Evolutionary conservation across 2,888 invertebrate genomes (phyloP).

Genomic region (Rutpela maculata): DNA sequence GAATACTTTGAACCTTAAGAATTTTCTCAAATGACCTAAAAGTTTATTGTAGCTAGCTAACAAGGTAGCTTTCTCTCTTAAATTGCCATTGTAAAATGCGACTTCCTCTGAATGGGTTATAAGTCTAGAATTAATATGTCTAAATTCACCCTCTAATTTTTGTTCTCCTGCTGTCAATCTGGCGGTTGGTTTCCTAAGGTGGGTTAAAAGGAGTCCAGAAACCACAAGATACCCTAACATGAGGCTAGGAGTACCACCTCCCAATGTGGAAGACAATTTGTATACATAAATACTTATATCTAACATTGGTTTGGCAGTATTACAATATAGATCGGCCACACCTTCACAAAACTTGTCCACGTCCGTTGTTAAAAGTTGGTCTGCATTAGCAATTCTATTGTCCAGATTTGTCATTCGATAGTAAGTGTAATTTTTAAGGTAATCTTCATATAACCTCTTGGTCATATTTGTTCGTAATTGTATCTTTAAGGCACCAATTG

Average conservation of each 20-base stretch:
- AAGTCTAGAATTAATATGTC: slow-evolving; percentile 95
- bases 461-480: slow-evolving; percentile 93
- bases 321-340: slow-evolving; percentile 96
- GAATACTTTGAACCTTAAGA: slow-evolving; percentile 90
- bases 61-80: slow-evolving; percentile 91
- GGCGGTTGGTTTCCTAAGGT: slow-evolving; percentile 90
- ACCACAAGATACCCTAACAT: slow-evolving; percentile 92
- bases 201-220: slow-evolving; percentile 91
- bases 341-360: slow-evolving; percentile 98
- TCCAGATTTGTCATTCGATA: slow-evolving; percentile 98
- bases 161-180: slow-evolving; percentile 93
- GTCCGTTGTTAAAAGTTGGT: slow-evolving; percentile 96
- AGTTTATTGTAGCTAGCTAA: slow-evolving; percentile 93
- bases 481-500: slow-evolving; percentile 94
- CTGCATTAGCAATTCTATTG: slow-evolving; percentile 95
- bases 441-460: slow-evolving; percentile 90
- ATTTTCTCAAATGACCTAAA: slow-evolving; percentile 88
- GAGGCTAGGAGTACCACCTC: slow-evolving; percentile 91
- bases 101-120: slow-evolving; percentile 99
- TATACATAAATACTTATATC: slow-evolving; percentile 97
- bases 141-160: slow-evolving; percentile 98
- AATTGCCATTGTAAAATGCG: slow-evolving; percentile 88
- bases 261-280: slow-evolving; percentile 89
- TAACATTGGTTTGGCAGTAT: slow-evolving; percentile 95
- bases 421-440: slow-evolving; percentile 96